Percentiles rank a stretch among this genome's conserved stretches.
phyloP scores from a whole-genome alignment of 2,113 vertebrate species.

The Gymnogyps californianus region DNA sequence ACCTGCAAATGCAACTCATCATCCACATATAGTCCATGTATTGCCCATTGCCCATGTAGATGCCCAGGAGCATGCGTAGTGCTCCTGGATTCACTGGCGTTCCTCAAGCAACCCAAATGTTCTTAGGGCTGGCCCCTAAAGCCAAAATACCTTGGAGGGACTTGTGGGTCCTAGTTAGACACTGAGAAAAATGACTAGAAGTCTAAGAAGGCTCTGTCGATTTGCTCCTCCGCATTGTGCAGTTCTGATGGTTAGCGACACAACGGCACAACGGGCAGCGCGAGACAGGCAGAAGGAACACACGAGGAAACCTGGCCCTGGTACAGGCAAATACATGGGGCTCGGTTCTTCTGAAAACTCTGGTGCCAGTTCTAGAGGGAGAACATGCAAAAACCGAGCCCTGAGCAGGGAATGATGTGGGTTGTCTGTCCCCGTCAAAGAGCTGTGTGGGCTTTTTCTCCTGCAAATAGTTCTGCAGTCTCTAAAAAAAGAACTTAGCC shows the following conservation, averaged over 20 bases:
- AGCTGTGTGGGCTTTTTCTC: slow-evolving; percentile 49
- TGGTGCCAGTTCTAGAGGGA: background rate
- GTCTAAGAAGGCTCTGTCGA: background rate
- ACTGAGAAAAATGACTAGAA: background rate
- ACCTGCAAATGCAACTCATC: background rate
- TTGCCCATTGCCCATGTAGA: fast-evolving
- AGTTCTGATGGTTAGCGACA: background rate
- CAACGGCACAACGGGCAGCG: background rate
- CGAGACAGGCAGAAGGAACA: background rate
- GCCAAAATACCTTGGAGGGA: background rate
- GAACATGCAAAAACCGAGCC: background rate
- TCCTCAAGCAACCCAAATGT: background rate
- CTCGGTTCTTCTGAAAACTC: background rate
- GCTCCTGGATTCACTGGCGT: background rate
- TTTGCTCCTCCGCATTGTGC: background rate
- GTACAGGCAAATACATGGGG: background rate
- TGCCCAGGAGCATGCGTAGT: background rate
- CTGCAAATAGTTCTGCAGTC: slow-evolving; percentile 24
- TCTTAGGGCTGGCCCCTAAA: background rate
- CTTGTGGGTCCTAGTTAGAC: background rate
- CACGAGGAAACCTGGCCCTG: background rate
- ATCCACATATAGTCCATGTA: fast-evolving
- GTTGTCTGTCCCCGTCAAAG: slow-evolving; percentile 26
- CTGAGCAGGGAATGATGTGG: background rate
- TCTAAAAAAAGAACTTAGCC: slow-evolving; percentile 58